A percentile compares a stretch with the other conserved stretches of the same genome.
These are phyloP conservation scores for Scomber colias DNA, from an alignment of 2,113 vertebrate species.

Conservation along the genomic window DNA sequence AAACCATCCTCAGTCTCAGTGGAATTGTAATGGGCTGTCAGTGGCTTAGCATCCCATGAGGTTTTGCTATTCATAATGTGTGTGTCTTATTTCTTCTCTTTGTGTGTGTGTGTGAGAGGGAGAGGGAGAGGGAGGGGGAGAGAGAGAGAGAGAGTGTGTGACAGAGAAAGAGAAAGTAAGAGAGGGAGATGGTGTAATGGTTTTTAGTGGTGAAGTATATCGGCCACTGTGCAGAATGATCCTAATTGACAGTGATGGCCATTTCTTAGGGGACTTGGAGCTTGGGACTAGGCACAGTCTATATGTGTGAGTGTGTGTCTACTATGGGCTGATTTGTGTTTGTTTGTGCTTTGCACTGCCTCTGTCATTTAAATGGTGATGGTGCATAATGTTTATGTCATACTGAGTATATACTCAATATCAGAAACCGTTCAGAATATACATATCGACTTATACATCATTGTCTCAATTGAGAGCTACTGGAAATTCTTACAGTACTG, in stretches of 20 bases:
- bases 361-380: slow-evolving; percentile 32
- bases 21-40: slow-evolving; percentile 76
- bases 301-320: slow-evolving; percentile 4
- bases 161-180: slow-evolving; percentile 36
- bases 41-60: slow-evolving; percentile 61
- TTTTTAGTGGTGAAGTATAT: slow-evolving; percentile 52
- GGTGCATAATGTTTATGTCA: slow-evolving; percentile 2
- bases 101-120: neutral
- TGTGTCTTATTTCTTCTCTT: slow-evolving; percentile 23
- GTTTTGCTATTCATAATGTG: slow-evolving; percentile 66
- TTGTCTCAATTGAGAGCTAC: neutral
- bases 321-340: slow-evolving; percentile 16
- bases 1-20: slow-evolving; percentile 69
- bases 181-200: slow-evolving; percentile 29
- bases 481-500: neutral
- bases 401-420: neutral
- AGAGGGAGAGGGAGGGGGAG: neutral
- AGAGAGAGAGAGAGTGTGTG: slow-evolving; percentile 1
- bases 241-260: slow-evolving; percentile 70
- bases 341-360: slow-evolving; percentile 28
- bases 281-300: neutral
- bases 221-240: slow-evolving; percentile 59
- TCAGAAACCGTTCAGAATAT: neutral
- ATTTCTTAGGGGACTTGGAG: slow-evolving; percentile 41
- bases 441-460: neutral